Evolutionary conservation across 2,113 vertebrate genomes (phyloP).

Genomic region (Labeo catla): DNA sequence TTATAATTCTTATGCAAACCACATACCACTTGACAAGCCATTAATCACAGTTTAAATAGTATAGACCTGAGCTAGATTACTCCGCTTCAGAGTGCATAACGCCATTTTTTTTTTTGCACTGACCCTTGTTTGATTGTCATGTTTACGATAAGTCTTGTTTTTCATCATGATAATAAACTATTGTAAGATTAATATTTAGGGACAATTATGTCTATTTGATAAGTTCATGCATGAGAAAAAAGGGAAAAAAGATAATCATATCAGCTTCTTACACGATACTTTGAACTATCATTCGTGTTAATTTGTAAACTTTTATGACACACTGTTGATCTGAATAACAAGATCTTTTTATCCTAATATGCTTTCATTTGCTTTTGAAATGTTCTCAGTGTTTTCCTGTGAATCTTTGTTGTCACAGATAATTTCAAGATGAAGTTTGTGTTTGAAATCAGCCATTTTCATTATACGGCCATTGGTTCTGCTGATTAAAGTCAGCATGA

Average conservation of each 20-base stretch:
- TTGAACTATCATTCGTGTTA: not conserved
- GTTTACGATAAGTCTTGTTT: not conserved
- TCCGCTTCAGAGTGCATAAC: not conserved
- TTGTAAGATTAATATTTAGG: not conserved
- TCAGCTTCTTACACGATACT: not conserved
- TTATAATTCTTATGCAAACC: not conserved
- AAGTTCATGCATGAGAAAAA: constrained; percentile 2
- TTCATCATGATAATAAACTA: not conserved
- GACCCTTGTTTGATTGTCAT: not conserved
- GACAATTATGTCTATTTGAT: not conserved
- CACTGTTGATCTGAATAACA: not conserved
- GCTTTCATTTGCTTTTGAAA: not conserved
- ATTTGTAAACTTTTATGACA: constrained; percentile 1
- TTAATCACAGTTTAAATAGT: not conserved
- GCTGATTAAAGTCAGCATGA: not conserved
- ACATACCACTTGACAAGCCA: not conserved
- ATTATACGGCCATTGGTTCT: not conserved
- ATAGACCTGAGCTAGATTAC: not conserved
- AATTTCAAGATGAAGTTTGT: no score
- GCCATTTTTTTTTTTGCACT: not conserved
- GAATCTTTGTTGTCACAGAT: not conserved
- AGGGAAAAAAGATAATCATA: not conserved
- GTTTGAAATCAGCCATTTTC: no score
- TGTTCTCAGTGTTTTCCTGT: not conserved
- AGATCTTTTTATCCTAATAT: not conserved